Evolutionary conservation across 2,113 vertebrate species (phyloP), one percentile per base, ranked within the genome.

Genomic region (Hyaena hyaena): DNA sequence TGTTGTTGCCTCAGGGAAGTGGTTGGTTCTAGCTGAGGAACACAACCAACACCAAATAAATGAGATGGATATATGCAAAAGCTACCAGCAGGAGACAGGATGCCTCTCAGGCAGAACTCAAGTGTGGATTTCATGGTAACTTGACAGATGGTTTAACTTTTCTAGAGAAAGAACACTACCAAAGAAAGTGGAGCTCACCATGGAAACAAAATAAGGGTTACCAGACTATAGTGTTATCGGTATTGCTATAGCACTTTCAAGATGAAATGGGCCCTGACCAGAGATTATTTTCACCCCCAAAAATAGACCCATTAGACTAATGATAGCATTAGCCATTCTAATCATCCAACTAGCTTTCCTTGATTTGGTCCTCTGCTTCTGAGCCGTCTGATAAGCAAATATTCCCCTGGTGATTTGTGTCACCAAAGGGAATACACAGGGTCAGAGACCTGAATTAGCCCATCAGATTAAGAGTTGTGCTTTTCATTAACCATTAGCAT

Each of bases 401-500:
- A 50, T 74, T 26, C 31, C 58, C 26, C 6, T 90, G 85, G 43
- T 77, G 53, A 89, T 88, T 89, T 86, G 63, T 69, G 31, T 80
- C 15, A 66, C 28, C 14, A 77, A 71, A 81, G 12, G 24, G 48
- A 93, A 81, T 19, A 50, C 5, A 80, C 33, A 91, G 31, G 53
- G 10, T 45, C 35, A 69, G 23, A 83, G 73, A 92, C 3, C 14
- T 92, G 80, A 79, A 87, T 76, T 48, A 92, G 24, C 5, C n/a
- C n/a, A 95, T 83, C 24, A 61, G 28, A 96, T 95, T 94, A 84
- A 95, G 26, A 85, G 53, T 33, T 93, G 10, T 66, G 58, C 88
- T 97, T 96, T 77, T 89, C 79, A 96, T 61, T 96, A 90, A 90
- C 17, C 28, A 90, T 77, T 73, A 63, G 21, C 17, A 28, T 76